phyloP scores from a whole-genome alignment of 2,797 vertebrate species.

The Triplophysa yarkandensis region DNA sequence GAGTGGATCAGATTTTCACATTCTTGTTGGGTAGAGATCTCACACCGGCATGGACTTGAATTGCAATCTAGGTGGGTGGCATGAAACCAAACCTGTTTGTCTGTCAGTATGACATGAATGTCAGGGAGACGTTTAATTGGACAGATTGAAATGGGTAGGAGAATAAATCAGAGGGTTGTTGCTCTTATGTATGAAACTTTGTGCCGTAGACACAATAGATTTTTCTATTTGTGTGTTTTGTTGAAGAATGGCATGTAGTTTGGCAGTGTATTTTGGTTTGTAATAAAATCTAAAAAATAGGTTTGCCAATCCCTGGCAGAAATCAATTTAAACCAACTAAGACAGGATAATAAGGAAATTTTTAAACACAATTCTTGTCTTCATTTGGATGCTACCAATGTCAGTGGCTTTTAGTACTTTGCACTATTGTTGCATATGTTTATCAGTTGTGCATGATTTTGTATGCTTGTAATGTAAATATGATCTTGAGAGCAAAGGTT shows the following conservation, averaged over 20 bases:
- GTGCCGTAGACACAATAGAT: not conserved
- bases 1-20: not conserved
- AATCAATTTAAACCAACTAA: too few relatives aligned
- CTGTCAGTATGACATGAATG: not conserved
- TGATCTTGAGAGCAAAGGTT: not conserved
- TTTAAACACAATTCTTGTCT: too few relatives aligned
- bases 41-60: slow-evolving; percentile 72
- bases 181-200: not conserved
- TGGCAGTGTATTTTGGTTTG: too few relatives aligned
- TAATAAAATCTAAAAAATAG: too few relatives aligned
- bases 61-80: slow-evolving; percentile 77
- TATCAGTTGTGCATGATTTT: slow-evolving; percentile 2
- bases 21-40: slow-evolving; percentile 11
- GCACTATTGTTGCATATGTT: not conserved
- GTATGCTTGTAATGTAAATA: not conserved
- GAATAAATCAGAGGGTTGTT: not conserved
- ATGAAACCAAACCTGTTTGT: slow-evolving; percentile 38
- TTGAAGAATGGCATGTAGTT: too few relatives aligned
- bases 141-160: slow-evolving; percentile 18
- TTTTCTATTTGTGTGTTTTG: not conserved
- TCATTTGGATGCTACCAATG: too few relatives aligned
- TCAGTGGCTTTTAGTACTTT: too few relatives aligned
- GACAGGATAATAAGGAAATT: too few relatives aligned
- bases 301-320: too few relatives aligned
- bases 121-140: slow-evolving; percentile 26